Evolutionary conservation across 1,140 invertebrate species (phyloP).

Genomic region (Hetaerina americana): DNA sequence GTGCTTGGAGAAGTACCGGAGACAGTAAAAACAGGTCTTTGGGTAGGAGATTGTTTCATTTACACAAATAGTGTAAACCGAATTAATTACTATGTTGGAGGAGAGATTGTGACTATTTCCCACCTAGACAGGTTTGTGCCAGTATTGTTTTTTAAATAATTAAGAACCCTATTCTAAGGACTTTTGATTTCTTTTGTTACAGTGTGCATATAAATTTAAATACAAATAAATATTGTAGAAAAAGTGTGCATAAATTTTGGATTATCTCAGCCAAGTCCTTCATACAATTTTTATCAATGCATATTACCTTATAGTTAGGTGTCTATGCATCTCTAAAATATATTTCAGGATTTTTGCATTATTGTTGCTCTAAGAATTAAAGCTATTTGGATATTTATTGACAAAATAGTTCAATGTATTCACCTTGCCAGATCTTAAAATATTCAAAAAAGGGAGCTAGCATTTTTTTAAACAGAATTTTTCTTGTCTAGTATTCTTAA

Average conservation of each 20-base stretch:
- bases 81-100: constrained; percentile 98
- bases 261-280: background rate
- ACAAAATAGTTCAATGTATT: too few species aligned
- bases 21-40: constrained; percentile 88
- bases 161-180: background rate
- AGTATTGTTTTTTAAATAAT: background rate
- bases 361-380: background rate
- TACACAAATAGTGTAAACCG: constrained; percentile 97
- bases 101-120: constrained; percentile 95
- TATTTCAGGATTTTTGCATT: background rate
- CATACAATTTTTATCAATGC: background rate
- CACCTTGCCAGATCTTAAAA: too few species aligned
- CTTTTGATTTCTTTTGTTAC: background rate
- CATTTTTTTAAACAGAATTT: background rate
- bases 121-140: constrained; percentile 70
- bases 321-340: background rate
- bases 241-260: background rate
- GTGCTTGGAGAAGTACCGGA: constrained; percentile 82
- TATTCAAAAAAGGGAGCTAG: background rate
- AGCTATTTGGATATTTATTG: too few species aligned
- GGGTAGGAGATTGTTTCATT: constrained; percentile 99
- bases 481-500: background rate
- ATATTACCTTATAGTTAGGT: background rate
- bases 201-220: too few species aligned
- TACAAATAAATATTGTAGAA: background rate